phyloP scores from a whole-genome alignment of 2,888 invertebrate genomes.

The Blastobasis adustella region DNA sequence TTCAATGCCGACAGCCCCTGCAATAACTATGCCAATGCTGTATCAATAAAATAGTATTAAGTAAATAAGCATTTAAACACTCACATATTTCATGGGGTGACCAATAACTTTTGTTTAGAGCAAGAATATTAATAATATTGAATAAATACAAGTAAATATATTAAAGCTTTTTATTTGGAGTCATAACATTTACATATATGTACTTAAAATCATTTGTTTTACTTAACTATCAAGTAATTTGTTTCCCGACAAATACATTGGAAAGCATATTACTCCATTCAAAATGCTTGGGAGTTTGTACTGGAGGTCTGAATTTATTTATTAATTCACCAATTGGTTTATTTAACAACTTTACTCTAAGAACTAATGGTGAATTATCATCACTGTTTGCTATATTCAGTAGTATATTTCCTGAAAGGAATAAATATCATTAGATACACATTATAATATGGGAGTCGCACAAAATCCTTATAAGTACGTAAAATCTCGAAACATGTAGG shows the following conservation, averaged over 20 bases:
- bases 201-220: not conserved
- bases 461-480: no score
- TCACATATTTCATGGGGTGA: conserved; percentile 56
- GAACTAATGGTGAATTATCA: conserved; percentile 31
- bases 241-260: conserved; percentile 57
- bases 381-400: conserved; percentile 40
- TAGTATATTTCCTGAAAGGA: conserved; percentile 50
- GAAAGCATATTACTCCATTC: conserved; percentile 58
- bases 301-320: conserved; percentile 49
- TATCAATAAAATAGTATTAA: no score
- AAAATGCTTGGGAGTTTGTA: conserved; percentile 43
- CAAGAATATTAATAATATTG: conserved; percentile 54
- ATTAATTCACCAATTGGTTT: conserved; percentile 51
- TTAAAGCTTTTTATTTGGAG: conserved; percentile 23
- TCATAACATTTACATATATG: not conserved
- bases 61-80: conserved; percentile 54
- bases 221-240: conserved; percentile 36
- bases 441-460: no score
- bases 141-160: conserved; percentile 31
- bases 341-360: conserved; percentile 47
- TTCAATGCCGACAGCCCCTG: no score
- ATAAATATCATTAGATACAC: not conserved
- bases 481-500: no score
- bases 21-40: no score
- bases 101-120: conserved; percentile 58